These are phyloP conservation scores for Polypedilum vanderplanki DNA, from an alignment of 1,140 invertebrate species.

Conservation along the genomic window DNA sequence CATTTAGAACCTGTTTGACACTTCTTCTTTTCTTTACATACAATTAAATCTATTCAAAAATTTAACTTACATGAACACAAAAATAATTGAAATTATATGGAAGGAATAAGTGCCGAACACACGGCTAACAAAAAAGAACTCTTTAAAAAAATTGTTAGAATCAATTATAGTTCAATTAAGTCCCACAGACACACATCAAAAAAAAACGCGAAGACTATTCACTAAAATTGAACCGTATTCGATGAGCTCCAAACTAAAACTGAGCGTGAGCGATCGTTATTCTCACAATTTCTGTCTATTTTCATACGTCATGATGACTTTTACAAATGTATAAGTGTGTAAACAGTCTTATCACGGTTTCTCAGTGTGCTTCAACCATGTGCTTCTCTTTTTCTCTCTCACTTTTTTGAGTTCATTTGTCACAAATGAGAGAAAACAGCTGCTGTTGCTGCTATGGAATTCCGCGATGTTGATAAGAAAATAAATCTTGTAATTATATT, in stretches of 20 bases:
- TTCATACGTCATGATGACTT: neutral
- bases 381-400: neutral
- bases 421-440: neutral
- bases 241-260: neutral
- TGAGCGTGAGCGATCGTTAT: neutral
- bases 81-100: neutral
- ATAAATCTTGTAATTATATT: too few species aligned
- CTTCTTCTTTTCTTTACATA: too few species aligned
- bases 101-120: neutral
- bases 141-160: neutral
- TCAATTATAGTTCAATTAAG: slow-evolving; percentile 14
- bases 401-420: neutral
- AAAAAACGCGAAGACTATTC: neutral
- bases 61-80: slow-evolving; percentile 18
- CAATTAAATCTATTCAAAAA: neutral
- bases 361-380: neutral
- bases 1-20: neutral
- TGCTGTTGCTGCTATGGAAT: neutral
- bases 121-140: neutral
- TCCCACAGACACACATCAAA: neutral
- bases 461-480: neutral
- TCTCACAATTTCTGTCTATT: slow-evolving; percentile 1
- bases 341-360: neutral
- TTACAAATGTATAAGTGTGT: neutral
- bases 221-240: neutral